phyloP scores from a whole-genome alignment of 2,797 vertebrate species.

The Malurus splendens region DNA sequence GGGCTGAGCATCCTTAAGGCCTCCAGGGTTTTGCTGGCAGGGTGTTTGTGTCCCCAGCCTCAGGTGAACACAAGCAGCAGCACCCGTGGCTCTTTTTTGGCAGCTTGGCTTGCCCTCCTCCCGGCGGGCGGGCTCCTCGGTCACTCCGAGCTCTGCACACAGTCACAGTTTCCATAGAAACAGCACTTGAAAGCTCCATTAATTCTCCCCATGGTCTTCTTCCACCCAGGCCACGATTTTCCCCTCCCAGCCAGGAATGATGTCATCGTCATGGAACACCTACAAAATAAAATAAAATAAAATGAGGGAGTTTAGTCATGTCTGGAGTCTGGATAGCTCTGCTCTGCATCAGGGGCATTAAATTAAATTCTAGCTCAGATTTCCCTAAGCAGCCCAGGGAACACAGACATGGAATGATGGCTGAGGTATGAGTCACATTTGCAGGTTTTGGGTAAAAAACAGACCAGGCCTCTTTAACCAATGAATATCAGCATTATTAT shows the following conservation, averaged over 20 bases:
- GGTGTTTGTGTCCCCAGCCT: neutral
- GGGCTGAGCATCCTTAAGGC: conserved; percentile 60
- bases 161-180: conserved; percentile 15
- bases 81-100: conserved; percentile 46
- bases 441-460: neutral
- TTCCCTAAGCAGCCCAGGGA: neutral
- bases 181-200: conserved; percentile 56
- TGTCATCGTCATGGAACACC: conserved; percentile 93
- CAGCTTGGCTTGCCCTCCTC: conserved; percentile 53
- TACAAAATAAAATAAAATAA: conserved; percentile 17
- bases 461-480: neutral
- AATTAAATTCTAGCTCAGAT: neutral
- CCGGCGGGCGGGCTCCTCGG: conserved; percentile 36
- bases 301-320: neutral
- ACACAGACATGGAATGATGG: neutral
- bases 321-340: neutral
- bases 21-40: conserved; percentile 45
- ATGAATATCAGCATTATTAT: neutral
- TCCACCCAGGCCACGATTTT: conserved; percentile 99
- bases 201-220: conserved; percentile 91
- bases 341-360: neutral
- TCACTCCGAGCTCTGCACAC: conserved; percentile 54
- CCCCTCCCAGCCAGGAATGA: conserved; percentile 97
- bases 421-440: neutral
- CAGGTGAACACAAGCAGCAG: too few species aligned